phyloP scores from a whole-genome alignment of 2,113 vertebrate species.

The Calyptomena viridis region DNA sequence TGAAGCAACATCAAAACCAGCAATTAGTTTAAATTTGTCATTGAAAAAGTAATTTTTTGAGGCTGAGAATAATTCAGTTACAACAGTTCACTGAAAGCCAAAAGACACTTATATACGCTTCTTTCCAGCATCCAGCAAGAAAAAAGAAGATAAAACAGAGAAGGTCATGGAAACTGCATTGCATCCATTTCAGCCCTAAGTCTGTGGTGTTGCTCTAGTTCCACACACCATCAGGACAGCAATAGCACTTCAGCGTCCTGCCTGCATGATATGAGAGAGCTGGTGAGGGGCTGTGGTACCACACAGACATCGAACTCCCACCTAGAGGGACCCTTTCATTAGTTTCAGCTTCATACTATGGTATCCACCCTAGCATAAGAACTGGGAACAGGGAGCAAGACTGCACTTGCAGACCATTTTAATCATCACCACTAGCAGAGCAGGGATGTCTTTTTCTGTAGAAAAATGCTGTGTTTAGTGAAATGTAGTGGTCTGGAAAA shows the following conservation, averaged over 20 bases:
- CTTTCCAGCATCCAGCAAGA: not conserved
- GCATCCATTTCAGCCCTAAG: not conserved
- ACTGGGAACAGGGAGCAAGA: not conserved
- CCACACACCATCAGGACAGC: not conserved
- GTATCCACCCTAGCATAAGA: not conserved
- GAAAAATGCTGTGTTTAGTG: not conserved
- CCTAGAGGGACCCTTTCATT: not conserved
- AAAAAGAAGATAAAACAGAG: not conserved
- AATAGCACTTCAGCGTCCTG: not conserved
- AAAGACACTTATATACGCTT: not conserved
- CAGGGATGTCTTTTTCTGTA: not conserved
- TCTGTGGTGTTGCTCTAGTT: not conserved
- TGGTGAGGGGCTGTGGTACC: not conserved
- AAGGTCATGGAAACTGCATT: accelerated
- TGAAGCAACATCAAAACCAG: constrained; percentile 19
- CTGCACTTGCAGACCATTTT: not conserved
- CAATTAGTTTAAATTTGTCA: constrained; percentile 27
- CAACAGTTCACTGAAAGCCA: not conserved
- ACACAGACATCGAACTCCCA: not conserved
- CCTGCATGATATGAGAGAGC: not conserved
- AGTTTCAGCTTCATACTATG: not conserved
- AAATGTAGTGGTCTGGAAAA: not conserved
- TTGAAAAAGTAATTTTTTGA: constrained; percentile 9
- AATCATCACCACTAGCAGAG: not conserved
- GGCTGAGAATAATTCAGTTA: constrained; percentile 6